These are phyloP conservation scores for Melanotaenia trifasciata DNA, from an alignment of 2,797 vertebrate species.

Conservation along the genomic window DNA sequence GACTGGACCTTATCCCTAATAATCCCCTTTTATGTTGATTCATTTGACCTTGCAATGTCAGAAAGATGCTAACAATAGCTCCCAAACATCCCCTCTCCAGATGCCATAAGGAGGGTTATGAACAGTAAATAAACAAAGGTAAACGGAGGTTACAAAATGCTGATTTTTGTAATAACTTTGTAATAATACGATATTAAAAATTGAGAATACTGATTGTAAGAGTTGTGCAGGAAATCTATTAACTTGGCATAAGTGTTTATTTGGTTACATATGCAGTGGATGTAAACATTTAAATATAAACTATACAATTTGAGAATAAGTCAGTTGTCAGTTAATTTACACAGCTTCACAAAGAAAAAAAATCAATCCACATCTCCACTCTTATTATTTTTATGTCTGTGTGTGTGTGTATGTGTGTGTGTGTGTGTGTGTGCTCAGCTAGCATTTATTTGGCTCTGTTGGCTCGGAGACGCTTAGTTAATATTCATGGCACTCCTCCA, in stretches of 20 bases:
- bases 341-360: constrained; percentile 6
- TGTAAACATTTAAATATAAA: neutral
- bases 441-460: constrained; percentile 18
- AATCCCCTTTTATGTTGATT: too few relatives aligned
- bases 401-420: neutral
- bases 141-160: neutral
- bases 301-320: constrained; percentile 5
- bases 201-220: too few relatives aligned
- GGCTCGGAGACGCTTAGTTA: constrained; percentile 47
- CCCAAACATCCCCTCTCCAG: neutral
- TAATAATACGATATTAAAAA: neutral
- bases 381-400: constrained; percentile 14
- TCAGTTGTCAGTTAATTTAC: constrained; percentile 3
- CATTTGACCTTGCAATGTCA: neutral
- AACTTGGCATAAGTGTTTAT: neutral
- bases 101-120: neutral
- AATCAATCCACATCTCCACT: constrained; percentile 16
- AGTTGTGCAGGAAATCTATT: too few relatives aligned
- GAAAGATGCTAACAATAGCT: neutral
- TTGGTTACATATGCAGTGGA: neutral
- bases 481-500: constrained; percentile 60
- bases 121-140: neutral
- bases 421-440: constrained; percentile 22
- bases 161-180: neutral
- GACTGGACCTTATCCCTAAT: neutral